phyloP scores from a whole-genome alignment of 1,140 invertebrate species.

The Aphelenchoides avenae region DNA sequence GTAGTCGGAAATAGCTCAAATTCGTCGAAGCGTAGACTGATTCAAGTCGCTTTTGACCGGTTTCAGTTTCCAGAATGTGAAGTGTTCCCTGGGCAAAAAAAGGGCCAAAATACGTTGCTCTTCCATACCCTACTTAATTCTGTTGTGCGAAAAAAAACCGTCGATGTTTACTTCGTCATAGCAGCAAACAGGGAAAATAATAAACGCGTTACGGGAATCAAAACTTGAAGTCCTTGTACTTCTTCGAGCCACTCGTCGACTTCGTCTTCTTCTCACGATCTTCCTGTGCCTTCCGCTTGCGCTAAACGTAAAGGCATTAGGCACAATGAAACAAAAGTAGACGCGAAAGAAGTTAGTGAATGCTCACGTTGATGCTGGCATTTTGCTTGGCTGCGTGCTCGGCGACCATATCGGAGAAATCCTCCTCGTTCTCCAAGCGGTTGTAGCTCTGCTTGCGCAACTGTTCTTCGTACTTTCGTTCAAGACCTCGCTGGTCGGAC shows the following conservation, averaged over 20 bases:
- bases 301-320: no score
- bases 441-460: slow-evolving; percentile 64
- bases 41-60: no score
- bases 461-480: slow-evolving; percentile 84
- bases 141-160: slow-evolving; percentile 7
- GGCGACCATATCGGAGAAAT: slow-evolving; percentile 94
- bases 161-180: not conserved
- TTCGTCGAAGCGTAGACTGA: no score
- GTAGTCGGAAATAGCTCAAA: no score
- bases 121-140: no score
- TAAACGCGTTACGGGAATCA: no score
- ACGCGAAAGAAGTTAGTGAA: slow-evolving; percentile 11
- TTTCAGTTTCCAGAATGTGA: no score
- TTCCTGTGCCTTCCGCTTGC: slow-evolving; percentile 57
- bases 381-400: slow-evolving; percentile 87
- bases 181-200: slow-evolving; percentile 7
- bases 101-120: no score
- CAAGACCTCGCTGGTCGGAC: slow-evolving; percentile 85
- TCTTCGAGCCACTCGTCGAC: slow-evolving; percentile 35
- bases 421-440: slow-evolving; percentile 72
- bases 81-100: no score
- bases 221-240: slow-evolving; percentile 59
- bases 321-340: no score
- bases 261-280: slow-evolving; percentile 52
- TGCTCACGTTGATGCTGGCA: slow-evolving; percentile 15